A percentile compares a stretch with the other conserved stretches of the same genome.
These are phyloP conservation scores for Poecilia wingei DNA, from an alignment of 2,797 vertebrate species.

Conservation along the genomic window DNA sequence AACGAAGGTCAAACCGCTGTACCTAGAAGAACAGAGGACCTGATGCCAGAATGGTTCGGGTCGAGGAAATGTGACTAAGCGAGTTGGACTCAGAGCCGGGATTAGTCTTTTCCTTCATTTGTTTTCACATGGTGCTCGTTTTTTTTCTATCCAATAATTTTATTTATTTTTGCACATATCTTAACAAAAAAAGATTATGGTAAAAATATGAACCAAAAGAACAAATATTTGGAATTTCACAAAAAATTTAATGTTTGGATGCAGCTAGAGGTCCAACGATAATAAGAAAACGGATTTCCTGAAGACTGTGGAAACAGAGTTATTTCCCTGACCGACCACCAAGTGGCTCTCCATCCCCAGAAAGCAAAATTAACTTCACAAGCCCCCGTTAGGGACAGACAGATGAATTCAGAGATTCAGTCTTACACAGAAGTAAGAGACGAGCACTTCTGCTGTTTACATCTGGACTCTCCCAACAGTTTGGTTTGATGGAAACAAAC, in stretches of 20 bases:
- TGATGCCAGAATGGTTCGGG: not conserved
- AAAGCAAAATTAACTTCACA: slow-evolving; percentile 6
- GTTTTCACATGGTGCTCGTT: not conserved
- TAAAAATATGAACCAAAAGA: not conserved
- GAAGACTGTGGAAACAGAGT: slow-evolving; percentile 5
- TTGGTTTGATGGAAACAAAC: not conserved
- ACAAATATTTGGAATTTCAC: not conserved
- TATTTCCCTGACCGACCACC: slow-evolving; percentile 48
- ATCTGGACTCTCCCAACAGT: not conserved
- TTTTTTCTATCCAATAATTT: not conserved
- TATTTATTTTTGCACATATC: not conserved
- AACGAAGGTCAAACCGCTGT: slow-evolving; percentile 27
- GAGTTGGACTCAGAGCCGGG: not conserved
- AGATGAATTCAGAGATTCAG: not conserved
- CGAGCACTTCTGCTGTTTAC: not conserved
- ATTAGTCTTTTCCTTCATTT: not conserved
- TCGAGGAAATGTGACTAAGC: not conserved
- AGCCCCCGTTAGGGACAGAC: not conserved
- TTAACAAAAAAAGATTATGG: not conserved
- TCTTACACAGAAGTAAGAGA: not conserved
- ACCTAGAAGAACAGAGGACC: slow-evolving; percentile 33
- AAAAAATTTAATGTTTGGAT: not conserved
- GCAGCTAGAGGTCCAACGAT: not conserved
- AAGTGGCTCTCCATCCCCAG: slow-evolving; percentile 47
- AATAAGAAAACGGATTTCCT: not conserved